Evolutionary conservation across 1,140 invertebrate species (phyloP).

Genomic region (Megalonaias nervosa): DNA sequence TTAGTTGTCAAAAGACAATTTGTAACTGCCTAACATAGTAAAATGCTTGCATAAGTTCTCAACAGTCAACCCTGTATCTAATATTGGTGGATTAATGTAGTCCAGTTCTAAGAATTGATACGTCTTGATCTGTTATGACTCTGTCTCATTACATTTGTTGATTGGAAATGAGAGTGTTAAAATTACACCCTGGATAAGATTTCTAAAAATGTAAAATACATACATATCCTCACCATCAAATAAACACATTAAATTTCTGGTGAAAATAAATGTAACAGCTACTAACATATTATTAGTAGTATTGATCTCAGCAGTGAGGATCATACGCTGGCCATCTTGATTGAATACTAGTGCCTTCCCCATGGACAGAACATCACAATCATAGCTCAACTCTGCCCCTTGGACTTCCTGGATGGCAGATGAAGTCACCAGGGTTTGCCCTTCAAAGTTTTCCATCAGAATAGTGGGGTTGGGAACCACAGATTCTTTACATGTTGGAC

Average conservation of each 20-base stretch:
- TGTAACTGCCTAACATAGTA: too few relatives aligned
- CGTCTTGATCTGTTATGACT: too few relatives aligned
- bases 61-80: too few relatives aligned
- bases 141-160: too few relatives aligned
- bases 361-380: constrained; percentile 70
- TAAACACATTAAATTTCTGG: too few relatives aligned
- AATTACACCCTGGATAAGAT: neutral
- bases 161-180: neutral
- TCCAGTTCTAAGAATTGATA: too few relatives aligned
- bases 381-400: constrained; percentile 64
- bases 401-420: constrained; percentile 43
- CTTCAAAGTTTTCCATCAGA: constrained; percentile 67
- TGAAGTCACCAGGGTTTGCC: constrained; percentile 32
- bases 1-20: too few relatives aligned
- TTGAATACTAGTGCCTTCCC: constrained; percentile 72
- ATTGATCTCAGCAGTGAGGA: constrained; percentile 71
- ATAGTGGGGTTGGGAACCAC: constrained; percentile 59
- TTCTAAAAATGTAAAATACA: too few relatives aligned
- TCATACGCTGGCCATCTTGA: constrained; percentile 58
- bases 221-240: too few relatives aligned
- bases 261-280: constrained; percentile 2
- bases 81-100: too few relatives aligned
- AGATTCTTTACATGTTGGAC: constrained; percentile 61
- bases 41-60: too few relatives aligned
- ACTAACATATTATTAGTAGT: constrained; percentile 64